Base-by-base conservation (phyloP, 2,113 vertebrate species). In the Chlamydotis undulata region DNA sequence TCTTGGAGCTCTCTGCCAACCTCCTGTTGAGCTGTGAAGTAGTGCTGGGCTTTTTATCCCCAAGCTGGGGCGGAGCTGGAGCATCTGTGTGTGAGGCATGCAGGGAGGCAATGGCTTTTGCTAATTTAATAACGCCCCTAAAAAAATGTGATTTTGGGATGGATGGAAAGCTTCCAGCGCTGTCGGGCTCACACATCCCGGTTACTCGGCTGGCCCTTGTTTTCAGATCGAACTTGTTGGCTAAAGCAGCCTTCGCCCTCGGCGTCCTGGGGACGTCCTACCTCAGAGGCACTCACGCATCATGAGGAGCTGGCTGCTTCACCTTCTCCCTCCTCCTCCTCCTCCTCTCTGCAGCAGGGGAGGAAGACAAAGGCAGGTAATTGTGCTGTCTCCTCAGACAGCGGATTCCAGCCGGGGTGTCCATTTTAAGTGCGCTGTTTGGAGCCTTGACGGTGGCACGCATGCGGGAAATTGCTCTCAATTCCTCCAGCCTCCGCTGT, bases 121-220 rank as follows among this genome's bases (percentile, higher is more conserved):
- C 21, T 56, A 11, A 41, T 80, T 86, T 47, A 37, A 18, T 41
- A 67, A 55, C 5, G 18, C 23, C 12, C 7, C 19, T 55, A 9
- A 78, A 65, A 69, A 53, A 17, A 19, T 3, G 11, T 0, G 3
- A 18, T 2, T 6, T 3, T 59, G 55, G 69, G 12, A 13, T 28
- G 45, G 53, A 4, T 41, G 65, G 74, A 26, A 67, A 41, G 19
- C 24, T 33, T 60, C 35, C 53, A 60, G 39, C 0, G 3, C 61
- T n/a, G 25, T 13, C 0, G 0, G 35, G 15, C 11, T 91, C 7
- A 0, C 3, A 29, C 7, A 9, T 19, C 47, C 28, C 0, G 0
- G 5, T 3, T 33, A 6, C 71, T 80, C 1, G 1, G 18, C 8
- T 52, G 31, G 43, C 45, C 33, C 10, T 12, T 31, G 47, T 68